phyloP scores from a whole-genome alignment of 2,888 invertebrate genomes.

The Hemistola chrysoprasaria region DNA sequence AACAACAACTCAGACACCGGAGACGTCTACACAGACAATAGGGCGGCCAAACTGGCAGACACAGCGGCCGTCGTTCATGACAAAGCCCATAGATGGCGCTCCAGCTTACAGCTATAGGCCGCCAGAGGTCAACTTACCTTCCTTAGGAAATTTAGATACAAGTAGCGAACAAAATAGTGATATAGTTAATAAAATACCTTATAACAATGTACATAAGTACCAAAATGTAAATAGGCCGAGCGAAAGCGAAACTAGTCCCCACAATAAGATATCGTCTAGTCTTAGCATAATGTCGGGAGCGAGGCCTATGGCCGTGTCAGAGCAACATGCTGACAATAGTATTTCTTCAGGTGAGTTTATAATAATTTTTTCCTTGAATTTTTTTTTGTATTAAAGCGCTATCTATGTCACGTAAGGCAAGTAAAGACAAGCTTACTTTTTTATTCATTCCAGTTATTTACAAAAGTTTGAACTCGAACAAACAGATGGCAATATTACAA shows the following conservation, averaged over 20 bases:
- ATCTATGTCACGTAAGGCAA: too few species aligned
- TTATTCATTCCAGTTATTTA: slow-evolving; percentile 1
- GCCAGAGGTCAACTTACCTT: slow-evolving; percentile 73
- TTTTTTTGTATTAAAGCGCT: too few species aligned
- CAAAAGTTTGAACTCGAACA: background rate
- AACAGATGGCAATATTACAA: slow-evolving; percentile 33
- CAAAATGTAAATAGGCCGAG: slow-evolving; percentile 80
- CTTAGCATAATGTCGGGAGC: slow-evolving; percentile 75
- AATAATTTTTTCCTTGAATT: too few species aligned
- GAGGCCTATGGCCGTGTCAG: slow-evolving; percentile 75
- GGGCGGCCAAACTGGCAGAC: slow-evolving; percentile 66
- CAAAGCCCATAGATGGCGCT: slow-evolving; percentile 78
- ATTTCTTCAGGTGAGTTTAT: slow-evolving; percentile 64
- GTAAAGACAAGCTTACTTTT: too few species aligned
- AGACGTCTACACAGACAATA: slow-evolving; percentile 57
- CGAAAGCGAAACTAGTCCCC: slow-evolving; percentile 78
- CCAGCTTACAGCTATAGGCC: slow-evolving; percentile 70
- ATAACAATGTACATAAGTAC: slow-evolving; percentile 81
- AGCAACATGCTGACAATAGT: slow-evolving; percentile 74
- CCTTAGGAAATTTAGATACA: slow-evolving; percentile 71
- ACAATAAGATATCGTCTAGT: slow-evolving; percentile 82
- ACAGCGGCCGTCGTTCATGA: slow-evolving; percentile 76
- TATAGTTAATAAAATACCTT: slow-evolving; percentile 80
- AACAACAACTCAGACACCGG: slow-evolving; percentile 47
- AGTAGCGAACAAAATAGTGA: slow-evolving; percentile 80